phyloP scores from a whole-genome alignment of 2,113 vertebrate genomes.

The Blennius ocellaris region DNA sequence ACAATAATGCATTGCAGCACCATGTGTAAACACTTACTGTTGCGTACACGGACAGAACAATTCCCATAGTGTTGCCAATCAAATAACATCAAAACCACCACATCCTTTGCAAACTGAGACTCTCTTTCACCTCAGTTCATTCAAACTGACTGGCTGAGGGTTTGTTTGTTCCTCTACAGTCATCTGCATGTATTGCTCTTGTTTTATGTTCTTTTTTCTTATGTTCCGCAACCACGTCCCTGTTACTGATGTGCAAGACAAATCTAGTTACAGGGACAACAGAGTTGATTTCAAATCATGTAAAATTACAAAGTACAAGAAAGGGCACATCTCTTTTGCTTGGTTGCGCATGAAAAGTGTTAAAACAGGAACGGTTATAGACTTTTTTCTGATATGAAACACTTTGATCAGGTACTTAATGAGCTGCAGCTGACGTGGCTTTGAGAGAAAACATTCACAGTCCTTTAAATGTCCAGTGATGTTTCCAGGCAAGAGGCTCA shows the following conservation, averaged over 20 bases:
- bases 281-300: conserved; percentile 55
- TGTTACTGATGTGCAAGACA: conserved; percentile 39
- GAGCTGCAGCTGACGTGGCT: conserved; percentile 58
- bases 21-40: not conserved
- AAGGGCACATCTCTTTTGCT: conserved; percentile 54
- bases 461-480: conserved; percentile 51
- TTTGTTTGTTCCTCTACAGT: conserved; percentile 30
- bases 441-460: conserved; percentile 56
- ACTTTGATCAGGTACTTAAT: conserved; percentile 72
- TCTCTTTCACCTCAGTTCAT: conserved; percentile 25
- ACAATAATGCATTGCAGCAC: not conserved
- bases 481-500: conserved; percentile 39
- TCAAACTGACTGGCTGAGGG: conserved; percentile 38
- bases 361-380: conserved; percentile 42
- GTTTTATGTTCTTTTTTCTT: conserved; percentile 48
- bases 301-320: conserved; percentile 50
- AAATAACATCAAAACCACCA: conserved; percentile 28
- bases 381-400: conserved; percentile 48
- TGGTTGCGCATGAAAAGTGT: conserved; percentile 51
- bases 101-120: conserved; percentile 28
- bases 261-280: conserved; percentile 26
- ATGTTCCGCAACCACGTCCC: conserved; percentile 39
- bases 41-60: conserved; percentile 16
- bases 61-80: conserved; percentile 21
- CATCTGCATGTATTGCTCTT: conserved; percentile 37